These are phyloP conservation scores for Lepilemur ruficaudatus DNA, from an alignment of 2,797 vertebrate genomes.

Conservation along the genomic window DNA sequence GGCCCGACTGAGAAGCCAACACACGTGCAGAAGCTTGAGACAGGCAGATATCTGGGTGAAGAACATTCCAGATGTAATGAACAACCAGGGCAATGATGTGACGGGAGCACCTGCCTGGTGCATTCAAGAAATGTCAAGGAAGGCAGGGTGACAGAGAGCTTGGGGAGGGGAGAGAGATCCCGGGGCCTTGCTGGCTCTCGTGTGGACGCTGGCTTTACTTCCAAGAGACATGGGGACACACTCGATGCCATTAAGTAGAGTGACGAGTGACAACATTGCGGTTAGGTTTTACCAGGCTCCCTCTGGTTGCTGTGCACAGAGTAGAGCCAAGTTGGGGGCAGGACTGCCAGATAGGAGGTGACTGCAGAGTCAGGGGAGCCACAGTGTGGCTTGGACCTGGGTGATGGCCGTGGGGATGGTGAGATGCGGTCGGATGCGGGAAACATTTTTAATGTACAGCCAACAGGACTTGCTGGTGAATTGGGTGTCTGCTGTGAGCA, in stretches of 20 bases:
- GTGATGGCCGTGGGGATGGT: not conserved
- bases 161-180: not conserved
- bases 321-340: not conserved
- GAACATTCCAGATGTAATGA: not conserved
- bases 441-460: not conserved
- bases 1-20: not conserved
- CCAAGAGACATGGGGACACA: not conserved
- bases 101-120: not conserved
- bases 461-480: not conserved
- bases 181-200: not conserved
- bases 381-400: not conserved
- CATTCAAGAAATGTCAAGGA: not conserved
- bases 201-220: not conserved
- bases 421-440: too few species aligned
- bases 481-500: not conserved
- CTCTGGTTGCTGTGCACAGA: not conserved
- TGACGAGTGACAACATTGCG: not conserved
- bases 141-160: not conserved
- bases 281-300: not conserved
- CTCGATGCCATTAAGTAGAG: not conserved
- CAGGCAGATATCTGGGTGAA: not conserved
- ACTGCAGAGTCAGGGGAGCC: not conserved
- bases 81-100: not conserved
- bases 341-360: not conserved
- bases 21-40: not conserved